Conservation (phyloP, 37 sponge, comb jelly and placozoan species). For the Crambe crambe region DNA sequence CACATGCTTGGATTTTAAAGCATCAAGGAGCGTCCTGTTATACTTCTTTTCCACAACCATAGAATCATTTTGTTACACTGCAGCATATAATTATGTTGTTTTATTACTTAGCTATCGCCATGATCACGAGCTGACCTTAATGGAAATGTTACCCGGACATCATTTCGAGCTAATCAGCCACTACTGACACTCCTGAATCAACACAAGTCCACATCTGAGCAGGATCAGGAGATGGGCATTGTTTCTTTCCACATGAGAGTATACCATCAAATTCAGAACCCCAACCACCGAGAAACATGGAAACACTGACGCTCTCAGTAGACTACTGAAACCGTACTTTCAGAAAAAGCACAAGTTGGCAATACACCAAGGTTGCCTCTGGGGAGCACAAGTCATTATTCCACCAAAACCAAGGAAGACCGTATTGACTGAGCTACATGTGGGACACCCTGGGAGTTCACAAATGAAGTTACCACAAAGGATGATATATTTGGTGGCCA, state of each 20-base stretch:
- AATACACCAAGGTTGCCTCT: too few relatives aligned
- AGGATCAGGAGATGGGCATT: neutral
- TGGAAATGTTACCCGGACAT: neutral
- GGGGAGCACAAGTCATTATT: slow-evolving; percentile 20
- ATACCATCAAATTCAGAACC: neutral
- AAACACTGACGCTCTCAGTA: too few relatives aligned
- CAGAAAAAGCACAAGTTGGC: too few relatives aligned
- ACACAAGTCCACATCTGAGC: neutral
- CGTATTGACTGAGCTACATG: slow-evolving; percentile 11
- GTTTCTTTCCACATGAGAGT: neutral
- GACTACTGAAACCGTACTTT: too few relatives aligned
- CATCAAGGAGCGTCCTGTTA: too few relatives aligned
- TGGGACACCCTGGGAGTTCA: slow-evolving; percentile 16
- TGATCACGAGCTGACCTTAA: too few relatives aligned
- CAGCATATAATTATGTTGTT: too few relatives aligned
- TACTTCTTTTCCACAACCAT: too few relatives aligned
- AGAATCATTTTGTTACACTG: too few relatives aligned
- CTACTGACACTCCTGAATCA: neutral
- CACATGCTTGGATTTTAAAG: too few relatives aligned
- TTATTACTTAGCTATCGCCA: too few relatives aligned
- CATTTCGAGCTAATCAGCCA: neutral
- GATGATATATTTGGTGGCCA: slow-evolving; percentile 22
- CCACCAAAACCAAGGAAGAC: slow-evolving; percentile 1
- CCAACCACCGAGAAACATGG: neutral
- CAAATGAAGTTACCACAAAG: slow-evolving; percentile 10